A percentile compares a stretch with the other conserved stretches of the same genome.
Conservation (phyloP, 2,113 vertebrate genomes). For the Dryoscopus gambensis region DNA sequence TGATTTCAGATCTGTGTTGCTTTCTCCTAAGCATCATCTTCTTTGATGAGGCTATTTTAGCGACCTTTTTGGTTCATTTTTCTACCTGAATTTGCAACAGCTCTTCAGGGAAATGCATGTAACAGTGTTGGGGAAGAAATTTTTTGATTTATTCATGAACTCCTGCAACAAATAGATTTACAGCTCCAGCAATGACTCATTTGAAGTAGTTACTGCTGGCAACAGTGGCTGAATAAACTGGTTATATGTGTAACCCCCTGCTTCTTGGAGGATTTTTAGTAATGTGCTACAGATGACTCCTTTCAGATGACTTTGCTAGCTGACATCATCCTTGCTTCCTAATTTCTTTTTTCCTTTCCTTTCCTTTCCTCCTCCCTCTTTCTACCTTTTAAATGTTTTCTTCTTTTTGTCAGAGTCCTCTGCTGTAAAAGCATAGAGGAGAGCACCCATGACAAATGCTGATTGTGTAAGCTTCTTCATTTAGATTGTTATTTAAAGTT, state of each 20-base stretch:
- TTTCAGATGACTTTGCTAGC: neutral
- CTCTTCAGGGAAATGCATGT: neutral
- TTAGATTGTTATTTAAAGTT: constrained; percentile 66
- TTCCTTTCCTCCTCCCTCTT: neutral
- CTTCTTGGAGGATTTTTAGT: neutral
- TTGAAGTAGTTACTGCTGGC: neutral
- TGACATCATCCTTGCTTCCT: neutral
- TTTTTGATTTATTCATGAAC: constrained; percentile 13
- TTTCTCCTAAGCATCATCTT: neutral
- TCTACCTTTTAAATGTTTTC: neutral
- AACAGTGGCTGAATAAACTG: neutral
- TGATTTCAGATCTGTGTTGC: neutral
- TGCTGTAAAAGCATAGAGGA: neutral
- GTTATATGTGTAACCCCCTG: neutral
- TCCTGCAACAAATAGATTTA: neutral
- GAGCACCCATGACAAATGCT: constrained; percentile 31
- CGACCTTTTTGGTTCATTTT: neutral
- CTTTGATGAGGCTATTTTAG: neutral
- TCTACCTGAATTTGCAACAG: neutral
- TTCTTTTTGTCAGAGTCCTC: neutral
- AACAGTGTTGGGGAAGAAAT: neutral
- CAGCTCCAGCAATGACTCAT: constrained; percentile 15
- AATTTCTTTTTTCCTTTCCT: neutral
- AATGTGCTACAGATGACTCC: neutral
- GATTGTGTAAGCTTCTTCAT: constrained; percentile 42